A percentile compares a stretch with the other conserved stretches of the same genome.
phyloP scores from a whole-genome alignment of 2,113 vertebrate species.

The Silurus meridionalis region DNA sequence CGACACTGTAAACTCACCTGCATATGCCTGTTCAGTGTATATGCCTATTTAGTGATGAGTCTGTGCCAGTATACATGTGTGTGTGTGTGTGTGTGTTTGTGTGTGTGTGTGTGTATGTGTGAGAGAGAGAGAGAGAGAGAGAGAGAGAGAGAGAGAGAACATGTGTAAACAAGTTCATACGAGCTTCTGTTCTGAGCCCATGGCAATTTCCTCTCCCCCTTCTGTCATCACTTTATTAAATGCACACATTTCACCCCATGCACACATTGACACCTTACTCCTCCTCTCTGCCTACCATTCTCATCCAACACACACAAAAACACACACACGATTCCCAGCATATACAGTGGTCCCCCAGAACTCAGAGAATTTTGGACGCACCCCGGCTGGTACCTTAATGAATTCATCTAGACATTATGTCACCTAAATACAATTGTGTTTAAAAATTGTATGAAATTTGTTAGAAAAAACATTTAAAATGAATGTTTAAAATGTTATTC shows the following conservation, averaged over 20 bases:
- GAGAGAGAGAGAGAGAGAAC: neutral
- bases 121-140: neutral
- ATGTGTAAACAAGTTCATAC: conserved; percentile 36
- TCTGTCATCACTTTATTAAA: conserved; percentile 35
- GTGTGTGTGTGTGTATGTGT: conserved; percentile 23
- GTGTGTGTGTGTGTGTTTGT: conserved; percentile 37
- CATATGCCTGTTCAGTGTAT: conserved; percentile 15
- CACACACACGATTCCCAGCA: conserved; percentile 23
- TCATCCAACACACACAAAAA: conserved; percentile 3
- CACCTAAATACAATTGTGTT: too few relatives aligned
- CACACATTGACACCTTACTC: conserved; percentile 8
- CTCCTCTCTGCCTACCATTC: neutral
- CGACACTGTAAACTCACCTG: conserved; percentile 6
- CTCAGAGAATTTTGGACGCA: too few relatives aligned
- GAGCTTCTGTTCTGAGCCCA: conserved; percentile 7
- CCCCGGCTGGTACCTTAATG: too few relatives aligned
- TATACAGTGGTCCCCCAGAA: too few relatives aligned
- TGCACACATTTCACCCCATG: conserved; percentile 23
- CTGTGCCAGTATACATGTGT: conserved; percentile 34
- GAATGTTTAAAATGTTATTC: too few relatives aligned
- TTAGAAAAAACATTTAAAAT: too few relatives aligned
- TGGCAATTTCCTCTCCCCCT: conserved; percentile 32
- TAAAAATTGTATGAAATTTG: too few relatives aligned
- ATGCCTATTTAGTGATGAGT: neutral
- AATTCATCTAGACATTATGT: too few relatives aligned